Percentiles rank a stretch among this genome's conserved stretches.
Conservation (phyloP, 2,888 invertebrate genomes). For the Nasonia oneida region DNA sequence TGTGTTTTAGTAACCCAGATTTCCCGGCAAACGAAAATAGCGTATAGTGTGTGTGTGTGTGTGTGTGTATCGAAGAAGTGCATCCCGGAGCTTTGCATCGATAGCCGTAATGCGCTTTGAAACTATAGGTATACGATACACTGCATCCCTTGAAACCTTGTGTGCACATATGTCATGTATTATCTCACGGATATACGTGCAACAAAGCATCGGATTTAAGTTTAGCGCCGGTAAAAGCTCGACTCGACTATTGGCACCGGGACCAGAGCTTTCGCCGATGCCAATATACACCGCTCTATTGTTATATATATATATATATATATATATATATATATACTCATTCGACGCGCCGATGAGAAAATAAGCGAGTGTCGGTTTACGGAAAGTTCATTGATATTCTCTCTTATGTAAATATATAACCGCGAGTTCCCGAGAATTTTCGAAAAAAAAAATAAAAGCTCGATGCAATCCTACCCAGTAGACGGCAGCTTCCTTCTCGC, state of each 20-base stretch:
- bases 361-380: not conserved
- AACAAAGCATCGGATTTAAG: not conserved
- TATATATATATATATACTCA: not conserved
- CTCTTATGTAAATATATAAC: not conserved
- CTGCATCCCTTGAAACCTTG: too few species aligned
- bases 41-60: slow-evolving; percentile 29
- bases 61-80: slow-evolving; percentile 47
- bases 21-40: slow-evolving; percentile 73
- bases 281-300: not conserved
- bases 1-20: slow-evolving; percentile 75
- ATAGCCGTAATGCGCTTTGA: not conserved
- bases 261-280: not conserved
- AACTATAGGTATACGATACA: too few species aligned
- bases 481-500: slow-evolving; percentile 82
- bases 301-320: not conserved
- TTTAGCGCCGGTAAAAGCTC: not conserved
- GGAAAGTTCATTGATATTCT: not conserved
- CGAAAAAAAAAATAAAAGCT: not conserved
- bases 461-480: slow-evolving; percentile 81
- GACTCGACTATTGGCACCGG: not conserved
- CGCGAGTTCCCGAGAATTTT: not conserved
- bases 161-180: too few species aligned
- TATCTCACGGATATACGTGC: not conserved
- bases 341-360: not conserved
- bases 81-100: not conserved